Evolutionary conservation across 2,797 vertebrate species (phyloP), one percentile per base, ranked within the genome.

Genomic region (Setipinna tenuifilis): DNA sequence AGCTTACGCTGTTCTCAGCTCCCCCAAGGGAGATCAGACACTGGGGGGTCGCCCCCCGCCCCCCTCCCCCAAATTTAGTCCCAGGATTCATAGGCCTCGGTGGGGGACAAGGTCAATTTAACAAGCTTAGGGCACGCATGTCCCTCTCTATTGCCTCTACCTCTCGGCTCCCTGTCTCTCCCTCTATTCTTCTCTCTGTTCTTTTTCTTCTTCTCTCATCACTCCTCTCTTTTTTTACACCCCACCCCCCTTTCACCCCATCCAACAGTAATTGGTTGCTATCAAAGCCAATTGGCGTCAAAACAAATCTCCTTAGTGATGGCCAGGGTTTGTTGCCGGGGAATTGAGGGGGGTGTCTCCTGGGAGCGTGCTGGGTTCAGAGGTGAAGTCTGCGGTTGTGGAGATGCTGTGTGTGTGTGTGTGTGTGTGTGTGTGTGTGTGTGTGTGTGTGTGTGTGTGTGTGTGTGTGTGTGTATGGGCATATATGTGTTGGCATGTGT

Each of bases 21-120:
- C 62, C 89, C 91, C 93, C 91, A 19, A 84, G 90, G 92, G 93
- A 92, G 91, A 91, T 94, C 91, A 93, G 89, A 93, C 91, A 75
- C 85, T 12, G 71, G 65, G 82, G 87, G 82, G 82, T 23, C 41
- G 21, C 83, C 21, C 7, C 44, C 46, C 46, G 4, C 46, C 46
- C 46, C 46, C 10, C 46, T 4, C 65, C 83, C 71, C 46, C 25
- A 58, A 83, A 54, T 65, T 57, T 57, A 86, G 81, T 12, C 46
- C 50, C 61, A 58, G 85, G 82, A 86, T 50, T 57, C 19, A 28
- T 83, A 86, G 48, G 81, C 85, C 62, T 78, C 85, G 3, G 44
- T 86, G 82, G n/a, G 71, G n/a, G 83, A 85, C 68, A 46, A 88
- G 86, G 87, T 85, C 82, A 68, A 87, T 91, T 92, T 88, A 89